Evolutionary conservation across 2,113 vertebrate species (phyloP).

Genomic region (pig (Sus scrofa)): T2T-Sscrofa CM000814.6:75841501-75842000

Average conservation of each 20-base stretch:
- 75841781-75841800: not conserved
- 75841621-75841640: not conserved
- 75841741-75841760: not conserved
- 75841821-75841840: not conserved
- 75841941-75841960: not conserved
- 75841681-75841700: not conserved
- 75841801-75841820: not conserved
- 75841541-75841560: not conserved
- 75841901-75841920: not conserved
- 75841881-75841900: not conserved
- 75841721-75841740: not conserved
- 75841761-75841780: not conserved
- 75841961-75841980: not conserved
- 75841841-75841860: not conserved
- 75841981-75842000: not conserved
- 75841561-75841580: not conserved
- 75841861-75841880: not conserved
- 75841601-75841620: not conserved
- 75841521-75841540: not conserved
- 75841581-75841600: not conserved
- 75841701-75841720: not conserved
- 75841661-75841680: not conserved
- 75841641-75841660: not conserved
- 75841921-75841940: not conserved
- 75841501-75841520: not conserved